These are phyloP conservation scores for Diacarnus erythraeanus DNA, from an alignment of 37 sponge, comb jelly and placozoan genomes.

Conservation along the genomic window DNA sequence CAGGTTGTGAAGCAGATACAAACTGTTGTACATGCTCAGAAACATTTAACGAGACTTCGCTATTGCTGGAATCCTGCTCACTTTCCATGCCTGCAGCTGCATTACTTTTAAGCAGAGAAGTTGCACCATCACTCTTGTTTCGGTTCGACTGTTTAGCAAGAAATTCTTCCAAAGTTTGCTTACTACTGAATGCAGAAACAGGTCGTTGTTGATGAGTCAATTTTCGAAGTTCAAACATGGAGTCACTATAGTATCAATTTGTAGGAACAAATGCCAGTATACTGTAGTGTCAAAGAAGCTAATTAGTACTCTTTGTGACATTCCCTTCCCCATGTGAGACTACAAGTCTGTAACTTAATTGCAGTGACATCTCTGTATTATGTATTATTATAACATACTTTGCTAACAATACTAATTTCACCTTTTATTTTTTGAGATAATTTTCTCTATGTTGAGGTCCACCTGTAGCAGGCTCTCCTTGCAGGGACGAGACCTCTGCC, in stretches of 20 bases:
- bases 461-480: not conserved
- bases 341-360: too few species aligned
- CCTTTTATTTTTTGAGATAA: constrained; percentile 14
- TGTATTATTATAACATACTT: too few species aligned
- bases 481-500: not conserved
- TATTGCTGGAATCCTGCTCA: too few species aligned
- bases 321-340: too few species aligned
- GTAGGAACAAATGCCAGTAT: too few species aligned
- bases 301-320: too few species aligned
- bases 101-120: not conserved
- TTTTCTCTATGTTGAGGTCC: constrained; percentile 8
- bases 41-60: not conserved
- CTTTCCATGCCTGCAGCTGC: not conserved
- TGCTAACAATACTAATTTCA: too few species aligned
- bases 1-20: not conserved
- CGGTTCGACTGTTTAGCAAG: not conserved
- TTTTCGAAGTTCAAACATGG: constrained; percentile 54
- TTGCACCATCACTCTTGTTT: not conserved
- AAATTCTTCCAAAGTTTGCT: constrained; percentile 21
- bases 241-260: constrained; percentile 32
- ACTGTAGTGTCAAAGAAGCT: too few species aligned
- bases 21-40: constrained; percentile 20
- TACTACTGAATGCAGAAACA: constrained; percentile 35
- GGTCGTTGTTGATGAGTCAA: constrained; percentile 47
- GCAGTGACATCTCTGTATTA: too few species aligned